Evolutionary conservation across 2,113 vertebrate genomes (phyloP).

Genomic region (Chinchilla lanigera): DNA sequence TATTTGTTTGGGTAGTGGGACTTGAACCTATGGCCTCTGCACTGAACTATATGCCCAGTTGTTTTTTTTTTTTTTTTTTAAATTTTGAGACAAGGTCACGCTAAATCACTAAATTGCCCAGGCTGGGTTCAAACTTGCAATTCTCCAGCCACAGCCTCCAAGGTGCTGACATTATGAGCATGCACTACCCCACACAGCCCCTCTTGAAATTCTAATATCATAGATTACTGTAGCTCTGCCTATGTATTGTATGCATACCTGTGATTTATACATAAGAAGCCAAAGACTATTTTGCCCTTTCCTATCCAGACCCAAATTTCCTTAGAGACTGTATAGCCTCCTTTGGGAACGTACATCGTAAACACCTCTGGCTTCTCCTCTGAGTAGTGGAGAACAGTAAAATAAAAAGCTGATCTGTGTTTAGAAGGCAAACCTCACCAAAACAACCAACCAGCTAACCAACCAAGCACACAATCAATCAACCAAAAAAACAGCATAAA

Average conservation of each 20-base stretch:
- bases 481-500: not conserved
- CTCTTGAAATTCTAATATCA: not conserved
- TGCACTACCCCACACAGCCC: not conserved
- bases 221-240: not conserved
- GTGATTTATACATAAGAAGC: not conserved
- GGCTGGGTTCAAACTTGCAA: not conserved
- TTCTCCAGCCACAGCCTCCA: not conserved
- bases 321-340: not conserved
- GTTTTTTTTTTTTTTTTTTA: not conserved
- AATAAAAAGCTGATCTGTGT: not conserved
- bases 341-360: not conserved
- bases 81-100: not conserved
- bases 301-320: not conserved
- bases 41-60: not conserved
- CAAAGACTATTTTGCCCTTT: not conserved
- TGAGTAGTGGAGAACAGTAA: not conserved
- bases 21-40: not conserved
- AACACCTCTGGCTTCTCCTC: not conserved
- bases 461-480: not conserved
- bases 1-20: not conserved
- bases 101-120: not conserved
- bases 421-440: not conserved
- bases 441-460: not conserved
- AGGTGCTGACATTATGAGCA: not conserved
- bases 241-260: not conserved